Base-by-base conservation (phyloP, 2,797 vertebrate species). In the Hylomyscus alleni region DNA sequence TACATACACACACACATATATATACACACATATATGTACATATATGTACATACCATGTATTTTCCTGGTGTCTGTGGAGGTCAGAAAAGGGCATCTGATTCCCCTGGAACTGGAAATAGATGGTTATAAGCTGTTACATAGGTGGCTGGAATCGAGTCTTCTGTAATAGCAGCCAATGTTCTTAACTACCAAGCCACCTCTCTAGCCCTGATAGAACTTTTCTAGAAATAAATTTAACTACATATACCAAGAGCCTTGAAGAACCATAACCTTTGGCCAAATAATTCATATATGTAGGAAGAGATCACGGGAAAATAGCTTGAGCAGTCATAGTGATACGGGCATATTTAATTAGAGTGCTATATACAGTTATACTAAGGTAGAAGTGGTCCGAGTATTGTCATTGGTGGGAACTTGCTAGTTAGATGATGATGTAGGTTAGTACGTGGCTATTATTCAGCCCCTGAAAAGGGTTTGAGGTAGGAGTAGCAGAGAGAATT, bases 211-310 rank as follows among this genome's bases (percentile, higher is more conserved):
- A 44, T 13, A 20, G 7, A 81, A 90, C 44, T 90, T 95, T 90
- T 89, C 47, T 58, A 72, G 58, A 95, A 96, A 92, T 37, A 96
- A 94, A 88, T 67, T 91, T 94, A 95, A 37, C 54, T 78, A 31
- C 58, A 34, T 60, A n/a, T 65, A 52, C 6, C n/a, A 91, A 94
- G 47, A 90, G n/a, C 5, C 50, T 97, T 90, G 86, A 94, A 73
- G 40, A 81, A n/a, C 89, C 31, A 69, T 91, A 95, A 86, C 0
- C 54, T 95, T 92, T 76, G 65, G 26, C 60, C 52, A 84, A 40
- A 87, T 78, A 67, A 73, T 88, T 89, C 77, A 85, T 56, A 69
- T 11, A 65, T 69, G 90, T 24, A 62, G n/a, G 17, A 67, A 77
- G 62, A 91, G 29, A 75, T 8, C 4, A 90, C 20, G 80, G 72